Conservation (phyloP, 1,140 invertebrate genomes). For the Calliopsis andreniformis region DNA sequence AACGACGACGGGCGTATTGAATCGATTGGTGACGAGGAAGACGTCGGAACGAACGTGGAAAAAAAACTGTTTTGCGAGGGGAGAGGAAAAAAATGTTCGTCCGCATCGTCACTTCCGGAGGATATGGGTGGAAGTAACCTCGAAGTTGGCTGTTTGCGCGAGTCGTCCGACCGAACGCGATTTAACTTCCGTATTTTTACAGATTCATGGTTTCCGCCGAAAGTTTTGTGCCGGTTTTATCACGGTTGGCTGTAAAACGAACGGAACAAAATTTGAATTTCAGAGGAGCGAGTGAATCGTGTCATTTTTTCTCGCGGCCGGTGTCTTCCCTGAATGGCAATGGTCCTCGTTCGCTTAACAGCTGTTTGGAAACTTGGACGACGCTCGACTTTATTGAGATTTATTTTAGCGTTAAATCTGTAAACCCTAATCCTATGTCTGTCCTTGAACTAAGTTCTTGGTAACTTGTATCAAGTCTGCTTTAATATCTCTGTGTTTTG, state of each 20-base stretch:
- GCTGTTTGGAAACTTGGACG: too few relatives aligned
- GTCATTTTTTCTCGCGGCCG: background rate
- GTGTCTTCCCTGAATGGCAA: too few relatives aligned
- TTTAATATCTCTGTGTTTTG: too few relatives aligned
- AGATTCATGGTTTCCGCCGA: conserved; percentile 4
- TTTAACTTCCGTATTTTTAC: conserved; percentile 24
- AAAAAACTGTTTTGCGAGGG: background rate
- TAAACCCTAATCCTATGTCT: too few relatives aligned
- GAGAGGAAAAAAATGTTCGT: background rate
- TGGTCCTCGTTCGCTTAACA: too few relatives aligned
- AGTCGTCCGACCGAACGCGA: conserved; percentile 8
- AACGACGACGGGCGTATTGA: background rate
- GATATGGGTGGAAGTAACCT: background rate
- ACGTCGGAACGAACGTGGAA: background rate
- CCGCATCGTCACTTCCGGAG: background rate
- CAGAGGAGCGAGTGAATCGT: background rate
- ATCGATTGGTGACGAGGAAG: conserved; percentile 34
- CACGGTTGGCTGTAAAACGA: background rate
- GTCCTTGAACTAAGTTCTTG: too few relatives aligned
- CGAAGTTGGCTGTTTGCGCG: background rate
- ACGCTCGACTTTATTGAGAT: too few relatives aligned
- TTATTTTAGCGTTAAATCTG: too few relatives aligned
- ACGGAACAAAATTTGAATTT: conserved; percentile 7
- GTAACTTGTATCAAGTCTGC: too few relatives aligned
- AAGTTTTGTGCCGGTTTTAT: conserved; percentile 16